These are phyloP conservation scores for Camponotus pennsylvanicus DNA, from an alignment of 1,140 invertebrate species.

Conservation along the genomic window DNA sequence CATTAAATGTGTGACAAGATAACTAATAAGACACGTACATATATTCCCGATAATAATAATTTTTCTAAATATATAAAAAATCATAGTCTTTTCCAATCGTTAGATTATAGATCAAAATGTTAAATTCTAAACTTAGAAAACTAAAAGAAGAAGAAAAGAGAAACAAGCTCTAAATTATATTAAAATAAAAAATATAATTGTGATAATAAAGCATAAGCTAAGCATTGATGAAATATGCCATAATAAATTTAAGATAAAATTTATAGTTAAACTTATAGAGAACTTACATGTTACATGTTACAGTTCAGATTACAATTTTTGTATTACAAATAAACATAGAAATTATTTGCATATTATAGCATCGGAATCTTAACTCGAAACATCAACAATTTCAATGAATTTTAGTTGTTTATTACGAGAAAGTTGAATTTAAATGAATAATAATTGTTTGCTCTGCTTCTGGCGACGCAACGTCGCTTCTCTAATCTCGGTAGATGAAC, in stretches of 20 bases:
- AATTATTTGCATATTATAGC: neutral
- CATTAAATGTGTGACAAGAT: neutral
- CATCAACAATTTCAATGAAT: neutral
- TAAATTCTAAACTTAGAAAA: constrained; percentile 6
- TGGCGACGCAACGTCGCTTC: neutral
- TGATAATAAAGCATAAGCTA: neutral
- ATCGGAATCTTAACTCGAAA: neutral
- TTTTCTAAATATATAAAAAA: constrained; percentile 18
- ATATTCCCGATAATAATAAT: neutral
- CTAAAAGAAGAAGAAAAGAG: neutral
- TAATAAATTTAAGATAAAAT: neutral
- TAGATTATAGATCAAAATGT: neutral
- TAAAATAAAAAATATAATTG: neutral
- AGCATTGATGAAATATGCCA: neutral
- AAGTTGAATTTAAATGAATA: constrained; percentile 24
- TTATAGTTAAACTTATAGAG: too few relatives aligned
- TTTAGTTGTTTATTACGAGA: neutral
- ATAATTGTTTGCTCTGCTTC: neutral
- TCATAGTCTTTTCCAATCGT: neutral
- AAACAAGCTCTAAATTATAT: neutral
- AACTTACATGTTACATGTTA: too few relatives aligned
- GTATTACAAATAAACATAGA: neutral
- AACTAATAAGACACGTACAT: neutral
- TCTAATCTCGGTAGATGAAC: constrained; percentile 16
- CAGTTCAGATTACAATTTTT: too few relatives aligned